phyloP scores from a whole-genome alignment of 1,140 invertebrate species.

The Tetramorium simillimum region DNA sequence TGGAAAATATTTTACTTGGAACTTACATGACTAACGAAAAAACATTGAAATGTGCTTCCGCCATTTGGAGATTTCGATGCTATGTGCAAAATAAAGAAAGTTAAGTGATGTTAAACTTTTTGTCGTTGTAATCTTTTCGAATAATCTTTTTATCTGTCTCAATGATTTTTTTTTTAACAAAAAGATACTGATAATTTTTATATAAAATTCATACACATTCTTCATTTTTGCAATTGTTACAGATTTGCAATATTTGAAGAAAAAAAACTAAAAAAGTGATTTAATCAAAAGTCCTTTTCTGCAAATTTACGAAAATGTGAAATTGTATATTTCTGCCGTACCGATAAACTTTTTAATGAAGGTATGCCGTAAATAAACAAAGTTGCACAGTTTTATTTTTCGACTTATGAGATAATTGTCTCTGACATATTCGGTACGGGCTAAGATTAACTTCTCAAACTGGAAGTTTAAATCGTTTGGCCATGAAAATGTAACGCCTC shows the following conservation, averaged over 20 bases:
- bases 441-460: conserved; percentile 29
- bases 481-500: conserved; percentile 27
- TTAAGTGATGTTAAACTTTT: too few species aligned
- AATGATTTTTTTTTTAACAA: neutral
- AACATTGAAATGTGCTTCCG: too few species aligned
- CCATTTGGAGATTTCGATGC: too few species aligned
- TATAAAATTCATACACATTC: neutral
- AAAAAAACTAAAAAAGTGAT: neutral
- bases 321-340: neutral
- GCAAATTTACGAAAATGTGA: neutral
- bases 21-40: too few species aligned
- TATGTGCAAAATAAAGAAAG: too few species aligned
- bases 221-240: neutral
- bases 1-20: too few species aligned
- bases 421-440: neutral
- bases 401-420: neutral
- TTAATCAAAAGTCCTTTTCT: neutral
- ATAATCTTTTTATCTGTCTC: neutral
- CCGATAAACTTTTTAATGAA: neutral
- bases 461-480: neutral
- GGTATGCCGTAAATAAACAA: conserved; percentile 10
- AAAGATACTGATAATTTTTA: neutral
- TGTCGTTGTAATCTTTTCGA: too few species aligned
- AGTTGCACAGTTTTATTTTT: neutral
- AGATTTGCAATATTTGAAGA: neutral